Conservation (phyloP, 2,797 vertebrate species). For the Enteromius argenteus region DNA sequence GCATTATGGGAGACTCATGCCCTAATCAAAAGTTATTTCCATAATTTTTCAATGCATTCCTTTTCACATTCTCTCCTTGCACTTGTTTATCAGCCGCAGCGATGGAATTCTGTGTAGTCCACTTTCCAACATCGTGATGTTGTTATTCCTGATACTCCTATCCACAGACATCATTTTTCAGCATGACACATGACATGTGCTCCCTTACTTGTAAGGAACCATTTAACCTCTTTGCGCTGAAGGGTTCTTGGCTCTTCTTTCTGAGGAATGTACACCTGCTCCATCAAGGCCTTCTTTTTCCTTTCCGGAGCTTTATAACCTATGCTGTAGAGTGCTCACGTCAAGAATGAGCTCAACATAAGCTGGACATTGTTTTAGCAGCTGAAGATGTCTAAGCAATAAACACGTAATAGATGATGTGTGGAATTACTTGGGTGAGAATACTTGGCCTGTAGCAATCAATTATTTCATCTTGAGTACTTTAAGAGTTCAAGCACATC, state of each 20-base stretch:
- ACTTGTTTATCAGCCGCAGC: slow-evolving; percentile 62
- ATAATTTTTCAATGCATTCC: slow-evolving; percentile 64
- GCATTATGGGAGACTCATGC: slow-evolving; percentile 9
- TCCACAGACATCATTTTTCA: slow-evolving; percentile 59
- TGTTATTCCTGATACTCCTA: slow-evolving; percentile 68
- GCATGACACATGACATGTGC: slow-evolving; percentile 64
- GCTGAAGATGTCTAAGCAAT: slow-evolving; percentile 18
- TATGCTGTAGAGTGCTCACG: slow-evolving; percentile 51
- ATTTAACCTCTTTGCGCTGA: slow-evolving; percentile 68
- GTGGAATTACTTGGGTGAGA: slow-evolving; percentile 40
- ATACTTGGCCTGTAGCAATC: slow-evolving; percentile 31
- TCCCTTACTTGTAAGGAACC: slow-evolving; percentile 66
- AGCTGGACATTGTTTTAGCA: slow-evolving; percentile 47
- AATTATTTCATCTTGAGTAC: slow-evolving; percentile 18
- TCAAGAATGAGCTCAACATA: slow-evolving; percentile 45
- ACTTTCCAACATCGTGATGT: slow-evolving; percentile 58
- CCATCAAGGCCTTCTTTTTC: slow-evolving; percentile 51
- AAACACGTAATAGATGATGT: slow-evolving; percentile 33
- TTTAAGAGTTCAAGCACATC: slow-evolving; percentile 23
- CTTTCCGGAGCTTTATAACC: slow-evolving; percentile 52
- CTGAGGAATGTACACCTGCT: slow-evolving; percentile 75
- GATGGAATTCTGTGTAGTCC: slow-evolving; percentile 58
- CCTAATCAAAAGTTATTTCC: slow-evolving; percentile 25
- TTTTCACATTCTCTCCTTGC: slow-evolving; percentile 60
- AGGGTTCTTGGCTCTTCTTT: slow-evolving; percentile 66